phyloP scores from a whole-genome alignment of 2,888 invertebrate genomes.

The Nemotelus pantherinus region DNA sequence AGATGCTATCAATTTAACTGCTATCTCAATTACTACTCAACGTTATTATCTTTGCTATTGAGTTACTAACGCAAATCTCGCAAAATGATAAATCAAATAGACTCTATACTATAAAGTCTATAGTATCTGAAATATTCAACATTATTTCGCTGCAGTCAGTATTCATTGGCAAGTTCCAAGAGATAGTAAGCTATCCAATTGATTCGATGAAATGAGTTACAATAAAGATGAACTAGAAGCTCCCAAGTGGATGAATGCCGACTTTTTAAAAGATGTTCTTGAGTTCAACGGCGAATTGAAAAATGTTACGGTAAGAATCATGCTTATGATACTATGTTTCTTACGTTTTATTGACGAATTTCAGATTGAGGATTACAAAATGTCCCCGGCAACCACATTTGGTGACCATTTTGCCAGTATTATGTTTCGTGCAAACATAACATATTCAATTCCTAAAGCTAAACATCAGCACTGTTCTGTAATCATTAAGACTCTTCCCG shows the following conservation, averaged over 20 bases:
- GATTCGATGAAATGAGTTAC: neutral
- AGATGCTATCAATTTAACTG: too few species aligned
- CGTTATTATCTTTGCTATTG: too few species aligned
- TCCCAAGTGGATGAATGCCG: conserved; percentile 22
- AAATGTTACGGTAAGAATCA: conserved; percentile 18
- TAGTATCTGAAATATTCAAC: too few species aligned
- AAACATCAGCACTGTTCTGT: neutral
- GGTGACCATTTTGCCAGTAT: conserved; percentile 39
- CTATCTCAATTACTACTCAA: too few species aligned
- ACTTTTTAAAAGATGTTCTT: conserved; percentile 12
- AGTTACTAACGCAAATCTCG: too few species aligned
- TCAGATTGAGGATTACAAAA: neutral
- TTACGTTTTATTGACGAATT: too few species aligned
- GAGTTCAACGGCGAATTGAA: neutral
- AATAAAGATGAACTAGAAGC: conserved; percentile 35
- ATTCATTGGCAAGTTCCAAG: too few species aligned
- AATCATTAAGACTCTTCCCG: conserved; percentile 4
- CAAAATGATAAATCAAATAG: too few species aligned
- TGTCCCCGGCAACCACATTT: conserved; percentile 13
- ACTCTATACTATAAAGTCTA: too few species aligned
- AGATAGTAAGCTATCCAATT: too few species aligned
- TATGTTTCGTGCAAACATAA: conserved; percentile 31
- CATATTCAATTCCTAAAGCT: neutral
- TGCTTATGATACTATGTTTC: too few species aligned
- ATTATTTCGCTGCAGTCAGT: too few species aligned